Base-by-base conservation (phyloP, 2,113 vertebrate species). In the Ophiodon elongatus region DNA sequence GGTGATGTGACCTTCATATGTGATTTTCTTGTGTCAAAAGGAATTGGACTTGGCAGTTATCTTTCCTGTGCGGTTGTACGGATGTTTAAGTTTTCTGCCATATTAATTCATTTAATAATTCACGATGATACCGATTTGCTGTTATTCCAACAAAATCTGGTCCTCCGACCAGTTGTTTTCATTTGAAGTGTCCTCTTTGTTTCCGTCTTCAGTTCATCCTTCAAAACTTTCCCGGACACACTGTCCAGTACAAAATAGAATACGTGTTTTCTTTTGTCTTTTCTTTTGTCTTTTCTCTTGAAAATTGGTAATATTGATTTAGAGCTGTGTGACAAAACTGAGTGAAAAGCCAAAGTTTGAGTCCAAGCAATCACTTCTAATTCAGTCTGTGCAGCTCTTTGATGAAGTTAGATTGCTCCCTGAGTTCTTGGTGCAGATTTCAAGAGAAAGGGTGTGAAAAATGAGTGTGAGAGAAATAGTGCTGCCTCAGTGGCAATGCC, bases 361-460 rank as follows among this genome's bases (percentile, higher is more conserved):
- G 57, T 76, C 43, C 27, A 68, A 50, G 13, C 67, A 80, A 50
- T 88, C 82, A 33, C 70, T 71, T 82, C n/a, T 82, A 75, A 80
- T 88, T 75, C 54, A 68, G 31, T 73, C 68, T 84, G 27, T 73
- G 54, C 68, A 50, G 76, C 60, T 50, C 54, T 80, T 45, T 77
- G 82, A 90, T 88, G 64, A 68, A 86, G 69, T 87, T 85, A 50
- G 62, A 76, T 85, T 78, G 62, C 60, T 74, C 62, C 31, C 79
- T n/a, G 25, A 75, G 59, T 77, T 78, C 70, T 72, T 15, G 27
- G 63, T 29, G 37, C 37, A 77, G 63, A 82, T 75, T 82, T 69
- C 43, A 68, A 67, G 45, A 33, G 75, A 79, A 71, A 23, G 8
- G 23, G 71, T 0, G 37, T 83, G 82, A 90, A 88, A 87, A 90